Percentiles rank a stretch among this genome's conserved stretches.
These are phyloP conservation scores for Aleiodes testaceus DNA, from an alignment of 2,888 invertebrate species.

Conservation along the genomic window DNA sequence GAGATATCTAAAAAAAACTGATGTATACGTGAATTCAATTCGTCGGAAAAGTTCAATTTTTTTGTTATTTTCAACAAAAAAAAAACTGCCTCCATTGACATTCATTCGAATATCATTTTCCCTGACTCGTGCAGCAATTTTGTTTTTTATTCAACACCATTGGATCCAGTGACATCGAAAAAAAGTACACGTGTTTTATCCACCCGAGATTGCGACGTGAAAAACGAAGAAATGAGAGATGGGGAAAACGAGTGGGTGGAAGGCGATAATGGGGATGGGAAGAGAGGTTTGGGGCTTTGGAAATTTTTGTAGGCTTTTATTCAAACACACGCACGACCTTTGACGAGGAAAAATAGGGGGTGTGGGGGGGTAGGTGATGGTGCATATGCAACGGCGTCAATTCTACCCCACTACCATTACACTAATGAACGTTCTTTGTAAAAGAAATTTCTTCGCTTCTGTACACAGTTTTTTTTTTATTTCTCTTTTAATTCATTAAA, in stretches of 20 bases:
- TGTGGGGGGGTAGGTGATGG: not conserved
- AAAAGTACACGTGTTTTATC: conserved; percentile 20
- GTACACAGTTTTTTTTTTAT: conserved; percentile 13
- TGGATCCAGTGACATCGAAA: conserved; percentile 9
- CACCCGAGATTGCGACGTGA: not conserved
- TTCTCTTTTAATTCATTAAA: conserved; percentile 26
- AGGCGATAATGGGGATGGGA: conserved; percentile 39
- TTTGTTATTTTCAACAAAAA: no score
- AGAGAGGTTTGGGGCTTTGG: not conserved
- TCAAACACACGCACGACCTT: conserved; percentile 37
- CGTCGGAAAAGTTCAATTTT: no score
- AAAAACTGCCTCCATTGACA: no score
- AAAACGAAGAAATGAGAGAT: not conserved
- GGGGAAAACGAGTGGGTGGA: conserved; percentile 19
- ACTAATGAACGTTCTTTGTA: conserved; percentile 62
- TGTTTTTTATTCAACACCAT: conserved; percentile 12
- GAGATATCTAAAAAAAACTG: no score
- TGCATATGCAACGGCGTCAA: conserved; percentile 34
- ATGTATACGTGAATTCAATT: no score
- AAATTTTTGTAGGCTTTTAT: conserved; percentile 32
- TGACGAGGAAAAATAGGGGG: conserved; percentile 14
- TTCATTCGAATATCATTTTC: conserved; percentile 39
- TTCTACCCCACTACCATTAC: conserved; percentile 54
- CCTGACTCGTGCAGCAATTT: conserved; percentile 6
- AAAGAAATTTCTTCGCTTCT: no score